Base-by-base conservation (phyloP, 1,140 invertebrate genomes). In the Platyscapa corneri region DNA sequence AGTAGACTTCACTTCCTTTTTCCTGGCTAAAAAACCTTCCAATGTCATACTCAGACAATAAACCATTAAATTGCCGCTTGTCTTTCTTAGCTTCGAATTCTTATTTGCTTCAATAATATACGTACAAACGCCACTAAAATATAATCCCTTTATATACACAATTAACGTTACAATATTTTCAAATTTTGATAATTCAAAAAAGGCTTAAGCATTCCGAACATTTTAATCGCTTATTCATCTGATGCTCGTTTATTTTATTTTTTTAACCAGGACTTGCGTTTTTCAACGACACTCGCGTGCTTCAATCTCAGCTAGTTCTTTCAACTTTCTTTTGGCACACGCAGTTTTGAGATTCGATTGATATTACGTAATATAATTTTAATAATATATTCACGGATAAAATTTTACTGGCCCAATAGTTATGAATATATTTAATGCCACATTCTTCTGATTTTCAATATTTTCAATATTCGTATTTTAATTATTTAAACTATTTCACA, bases 321-420 rank as follows among this genome's bases (percentile, higher is more conserved):
- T 72, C 39, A 53, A 75, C 67, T 75, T 82, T 37, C 77, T 72
- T 86, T 86, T 86, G 85, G 85, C 80, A 86, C 80, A 78, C 75
- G 80, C 80, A 86, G 72, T 82, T 82, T 67, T 77, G 74, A 86
- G 79, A 82, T 82, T 82, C 72, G 79, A 86, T 77, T 56, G 39
- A 46, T 81, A 60, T 56, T 46, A 42, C 49, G 34, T 81, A 74
- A 67, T 34, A 78, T 83, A 20, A 77, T 65, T 86, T 64, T 30
- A 82, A 42, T 70, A 70, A 77, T 82, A 82, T 82, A 1, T 77
- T 86, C 32, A 86, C 76, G 23, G 65, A 76, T 81, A 37, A 76
- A 82, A 82, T 10, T 64, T 85, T 85, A 85, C 78, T 85, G 84
- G 78, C 84, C 42, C 23, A 81, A 76, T 85, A 53, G 53, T 80